Percentiles rank a stretch among this genome's conserved stretches.
These are phyloP conservation scores for Periplaneta americana DNA, from an alignment of 1,140 invertebrate genomes.

Conservation along the genomic window DNA sequence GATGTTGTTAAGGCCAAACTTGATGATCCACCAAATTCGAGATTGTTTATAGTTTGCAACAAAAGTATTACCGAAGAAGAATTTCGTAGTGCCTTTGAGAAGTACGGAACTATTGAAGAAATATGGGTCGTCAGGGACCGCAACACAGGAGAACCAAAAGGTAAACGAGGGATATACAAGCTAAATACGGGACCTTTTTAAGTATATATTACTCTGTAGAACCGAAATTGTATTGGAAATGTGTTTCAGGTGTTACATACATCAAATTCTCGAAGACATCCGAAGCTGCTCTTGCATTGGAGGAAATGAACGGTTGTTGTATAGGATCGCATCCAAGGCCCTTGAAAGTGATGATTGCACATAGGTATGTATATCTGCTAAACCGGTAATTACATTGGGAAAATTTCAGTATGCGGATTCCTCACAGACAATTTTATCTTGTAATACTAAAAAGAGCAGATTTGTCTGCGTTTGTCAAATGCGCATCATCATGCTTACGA, in stretches of 20 bases:
- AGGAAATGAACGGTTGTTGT: constrained; percentile 80
- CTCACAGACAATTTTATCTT: too few species aligned
- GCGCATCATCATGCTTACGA: too few species aligned
- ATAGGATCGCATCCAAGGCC: constrained; percentile 67
- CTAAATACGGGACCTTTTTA: not conserved
- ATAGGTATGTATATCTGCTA: constrained; percentile 65
- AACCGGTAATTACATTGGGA: too few species aligned
- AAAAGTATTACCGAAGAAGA: constrained; percentile 77
- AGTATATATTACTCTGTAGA: not conserved
- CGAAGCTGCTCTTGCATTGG: constrained; percentile 74
- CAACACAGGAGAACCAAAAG: constrained; percentile 79
- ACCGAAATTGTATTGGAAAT: not conserved
- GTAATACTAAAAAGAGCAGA: too few species aligned
- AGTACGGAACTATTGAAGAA: constrained; percentile 81
- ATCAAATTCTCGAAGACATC: constrained; percentile 83
- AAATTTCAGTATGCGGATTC: too few species aligned
- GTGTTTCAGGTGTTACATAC: constrained; percentile 59
- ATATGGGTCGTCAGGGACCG: constrained; percentile 85
- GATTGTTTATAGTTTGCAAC: constrained; percentile 82
- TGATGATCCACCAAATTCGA: constrained; percentile 75
- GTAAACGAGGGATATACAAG: constrained; percentile 37
- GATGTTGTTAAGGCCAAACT: not conserved
- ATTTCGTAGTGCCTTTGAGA: constrained; percentile 68
- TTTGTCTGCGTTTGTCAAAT: too few species aligned
- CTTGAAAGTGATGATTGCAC: constrained; percentile 85